Base-by-base conservation (phyloP, 2,797 vertebrate genomes). In the Epinephelus awoara region DNA sequence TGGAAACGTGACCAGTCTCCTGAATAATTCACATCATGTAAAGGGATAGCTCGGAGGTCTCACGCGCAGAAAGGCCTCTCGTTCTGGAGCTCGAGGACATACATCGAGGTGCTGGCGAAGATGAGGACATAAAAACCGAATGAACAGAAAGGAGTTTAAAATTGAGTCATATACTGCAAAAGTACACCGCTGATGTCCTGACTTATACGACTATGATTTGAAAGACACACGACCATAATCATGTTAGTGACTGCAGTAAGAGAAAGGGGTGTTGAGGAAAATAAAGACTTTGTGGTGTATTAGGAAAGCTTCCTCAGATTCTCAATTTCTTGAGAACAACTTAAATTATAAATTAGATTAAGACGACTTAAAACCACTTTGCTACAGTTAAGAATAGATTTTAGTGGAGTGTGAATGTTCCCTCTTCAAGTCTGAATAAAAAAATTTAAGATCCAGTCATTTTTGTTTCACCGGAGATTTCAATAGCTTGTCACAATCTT, bases 11-110 rank as follows among this genome's bases (percentile, higher is more conserved):
- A 93, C 78, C 77, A 70, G 61, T 77, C 63, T 67, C 62, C 77
- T 95, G 75, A 92, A 94, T 92, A 85, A 89, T 95, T 93, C 87
- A 95, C 70, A 80, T 77, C 80, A 77, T 73, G 93, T 91, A 92
- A 93, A 90, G 70, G 42, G 89, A 94, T 90, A 87, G 78, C 77
- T 18, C 17, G 15, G 58, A 58, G 66, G 71, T 51, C 76, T 67
- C 77, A 52, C 52, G 8, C 56, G 75, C 67, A 52, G 69, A 63
- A 67, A 65, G 56, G 72, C 49, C 50, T 70, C 55, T 54, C 58
- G 10, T 44, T 70, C 17, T 68, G 34, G 18, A 71, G 64, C 61
- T 74, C 8, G 12, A 79, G 83, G 65, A 84, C 82, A 86, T 82
- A 83, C 59, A 68, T 72, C 19, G 27, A 3, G 68, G 77, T n/a